These are phyloP conservation scores for Zophobas atratus DNA, from an alignment of 1,140 invertebrate species.

Conservation along the genomic window DNA sequence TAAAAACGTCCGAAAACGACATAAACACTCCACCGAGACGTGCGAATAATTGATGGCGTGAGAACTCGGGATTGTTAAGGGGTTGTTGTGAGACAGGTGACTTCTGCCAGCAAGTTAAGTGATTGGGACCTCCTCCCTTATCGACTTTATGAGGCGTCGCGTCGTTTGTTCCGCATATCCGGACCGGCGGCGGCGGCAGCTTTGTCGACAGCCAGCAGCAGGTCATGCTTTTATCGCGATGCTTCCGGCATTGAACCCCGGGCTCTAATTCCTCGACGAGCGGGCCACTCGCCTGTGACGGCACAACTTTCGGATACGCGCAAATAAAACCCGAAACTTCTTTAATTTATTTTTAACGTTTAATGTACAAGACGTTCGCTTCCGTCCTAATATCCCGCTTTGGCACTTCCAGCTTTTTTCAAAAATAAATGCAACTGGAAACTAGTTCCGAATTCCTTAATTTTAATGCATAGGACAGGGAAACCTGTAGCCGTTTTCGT, in stretches of 20 bases:
- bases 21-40: constrained; percentile 20
- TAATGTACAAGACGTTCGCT: neutral
- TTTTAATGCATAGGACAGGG: too few relatives aligned
- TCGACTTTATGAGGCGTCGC: constrained; percentile 63
- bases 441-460: too few relatives aligned
- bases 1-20: constrained; percentile 19
- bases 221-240: constrained; percentile 42
- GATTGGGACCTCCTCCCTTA: constrained; percentile 55
- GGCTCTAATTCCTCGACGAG: constrained; percentile 30
- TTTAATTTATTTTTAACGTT: constrained; percentile 32
- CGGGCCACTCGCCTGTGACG: constrained; percentile 31
- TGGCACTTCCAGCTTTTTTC: too few relatives aligned
- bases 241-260: constrained; percentile 34
- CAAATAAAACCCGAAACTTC: constrained; percentile 34
- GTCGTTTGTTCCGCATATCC: constrained; percentile 61
- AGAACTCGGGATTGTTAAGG: constrained; percentile 9
- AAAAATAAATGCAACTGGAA: too few relatives aligned
- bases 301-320: constrained; percentile 17
- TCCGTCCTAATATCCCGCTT: neutral
- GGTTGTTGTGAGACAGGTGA: constrained; percentile 44
- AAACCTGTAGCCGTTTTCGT: too few relatives aligned
- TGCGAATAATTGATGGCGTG: constrained; percentile 20
- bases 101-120: constrained; percentile 51
- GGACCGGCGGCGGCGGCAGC: constrained; percentile 34
- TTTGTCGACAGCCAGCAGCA: constrained; percentile 39